phyloP scores from a whole-genome alignment of 2,797 vertebrate species.

The Gadopsis marmoratus region DNA sequence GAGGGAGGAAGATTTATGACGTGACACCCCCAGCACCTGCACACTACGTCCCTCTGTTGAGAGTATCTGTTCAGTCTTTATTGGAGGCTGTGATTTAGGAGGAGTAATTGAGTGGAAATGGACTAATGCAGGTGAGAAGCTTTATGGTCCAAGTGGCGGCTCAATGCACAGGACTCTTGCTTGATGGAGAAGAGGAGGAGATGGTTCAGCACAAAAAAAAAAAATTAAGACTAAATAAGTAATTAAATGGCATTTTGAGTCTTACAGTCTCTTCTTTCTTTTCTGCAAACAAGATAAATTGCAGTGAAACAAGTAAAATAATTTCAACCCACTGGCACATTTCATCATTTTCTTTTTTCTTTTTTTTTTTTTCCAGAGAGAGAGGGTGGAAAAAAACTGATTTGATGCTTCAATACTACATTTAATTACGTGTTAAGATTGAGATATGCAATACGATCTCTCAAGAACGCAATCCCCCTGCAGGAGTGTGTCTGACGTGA shows the following conservation, averaged over 20 bases:
- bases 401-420: slow-evolving; percentile 54
- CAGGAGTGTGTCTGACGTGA: slow-evolving; percentile 35
- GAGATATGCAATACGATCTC: slow-evolving; percentile 57
- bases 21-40: slow-evolving; percentile 59
- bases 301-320: slow-evolving; percentile 47
- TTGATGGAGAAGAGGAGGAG: slow-evolving; percentile 29
- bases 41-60: slow-evolving; percentile 50
- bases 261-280: slow-evolving; percentile 15
- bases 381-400: slow-evolving; percentile 7
- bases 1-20: slow-evolving; percentile 64
- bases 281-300: slow-evolving; percentile 46
- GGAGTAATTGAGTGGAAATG: slow-evolving; percentile 80
- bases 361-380: slow-evolving; percentile 6
- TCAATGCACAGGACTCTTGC: slow-evolving; percentile 33
- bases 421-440: slow-evolving; percentile 62
- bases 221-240: slow-evolving; percentile 27
- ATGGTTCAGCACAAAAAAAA: slow-evolving; percentile 9
- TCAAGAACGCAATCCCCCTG: slow-evolving; percentile 54
- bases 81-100: slow-evolving; percentile 67
- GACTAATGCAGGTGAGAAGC: slow-evolving; percentile 65
- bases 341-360: slow-evolving; percentile 54
- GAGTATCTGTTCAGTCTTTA: slow-evolving; percentile 66
- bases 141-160: slow-evolving; percentile 59
- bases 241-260: slow-evolving; percentile 57
- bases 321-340: slow-evolving; percentile 52